Evolutionary conservation across 2,888 invertebrate species (phyloP), one percentile per base, ranked within the genome.

Genomic region (Drosophila setosimentum): DNA sequence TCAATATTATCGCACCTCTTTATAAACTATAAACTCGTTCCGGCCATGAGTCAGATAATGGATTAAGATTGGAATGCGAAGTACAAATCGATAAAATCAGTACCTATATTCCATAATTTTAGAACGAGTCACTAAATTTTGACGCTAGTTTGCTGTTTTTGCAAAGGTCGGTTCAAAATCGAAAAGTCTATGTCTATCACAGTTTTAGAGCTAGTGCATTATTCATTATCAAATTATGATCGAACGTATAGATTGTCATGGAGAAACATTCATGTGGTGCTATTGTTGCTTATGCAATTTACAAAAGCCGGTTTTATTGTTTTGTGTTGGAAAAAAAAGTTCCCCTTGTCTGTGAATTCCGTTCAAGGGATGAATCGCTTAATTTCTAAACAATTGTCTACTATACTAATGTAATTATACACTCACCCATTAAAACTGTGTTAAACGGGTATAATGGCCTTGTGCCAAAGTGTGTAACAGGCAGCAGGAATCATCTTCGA

Each of bases 281-380:
- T 45, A 45, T 45, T 45, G 24, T 45, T 16, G 45, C 45, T 16
- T 24, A 24, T 45, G 45, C 13, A 21, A 45, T 45, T 45, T 24
- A 16, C 45, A 24, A 45, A 45, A 45, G 24, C 45, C 24, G 45
- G 45, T 45, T 45, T 45, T 45, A 3, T 42, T 11, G 10, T 40
- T 4, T 40, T 21, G 42, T 42, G 11, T 42, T 5, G 40, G n/a
- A n/a, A 5, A 42, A 42, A 35, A 42, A 42, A 42, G 21, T 42
- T 42, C 42, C 42, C 42, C 42, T 21, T 42, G 11, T 24, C 24
- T 24, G 45, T 45, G 45, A 45, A 24, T 45, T 45, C 45, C 45
- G 24, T 45, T 45, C 24, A 45, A 45, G 45, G 45, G 45, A 45
- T 16, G 24, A 45, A 45, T 45, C 45, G 45, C 16, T 45, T 24